phyloP scores from a whole-genome alignment of 2,888 invertebrate genomes.

The Julus scandinavius region DNA sequence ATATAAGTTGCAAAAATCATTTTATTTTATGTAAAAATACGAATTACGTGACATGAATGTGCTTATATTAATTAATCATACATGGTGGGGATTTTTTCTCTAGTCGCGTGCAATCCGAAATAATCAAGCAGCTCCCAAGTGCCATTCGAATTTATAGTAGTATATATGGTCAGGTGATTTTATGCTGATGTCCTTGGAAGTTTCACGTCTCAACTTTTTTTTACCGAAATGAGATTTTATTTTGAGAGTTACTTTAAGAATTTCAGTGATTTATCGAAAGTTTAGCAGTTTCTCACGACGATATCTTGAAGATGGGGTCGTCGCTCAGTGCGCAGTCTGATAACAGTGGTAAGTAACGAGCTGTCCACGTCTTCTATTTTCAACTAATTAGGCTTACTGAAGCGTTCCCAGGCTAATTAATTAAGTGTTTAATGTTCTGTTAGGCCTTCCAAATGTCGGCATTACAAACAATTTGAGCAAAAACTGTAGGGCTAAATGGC shows the following conservation, averaged over 20 bases:
- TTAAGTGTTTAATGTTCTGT: not conserved
- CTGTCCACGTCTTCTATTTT: not conserved
- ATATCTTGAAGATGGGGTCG: not conserved
- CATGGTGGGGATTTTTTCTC: not conserved
- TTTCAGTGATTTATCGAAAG: not conserved
- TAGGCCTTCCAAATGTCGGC: too few species aligned
- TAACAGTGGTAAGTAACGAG: not conserved
- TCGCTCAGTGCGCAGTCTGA: not conserved
- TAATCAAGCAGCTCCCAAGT: not conserved
- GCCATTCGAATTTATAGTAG: not conserved
- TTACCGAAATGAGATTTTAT: not conserved
- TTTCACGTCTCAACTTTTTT: not conserved
- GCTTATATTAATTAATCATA: too few species aligned
- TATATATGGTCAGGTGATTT: not conserved
- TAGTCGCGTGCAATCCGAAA: not conserved
- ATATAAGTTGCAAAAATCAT: too few species aligned
- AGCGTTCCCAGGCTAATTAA: not conserved
- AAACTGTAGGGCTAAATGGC: too few species aligned
- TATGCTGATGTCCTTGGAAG: not conserved
- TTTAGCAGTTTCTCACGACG: not conserved
- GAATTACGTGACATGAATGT: too few species aligned
- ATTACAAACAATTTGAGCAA: too few species aligned
- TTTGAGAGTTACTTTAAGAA: not conserved
- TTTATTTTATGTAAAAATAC: too few species aligned
- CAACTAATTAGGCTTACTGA: not conserved